phyloP scores from a whole-genome alignment of 2,113 vertebrate genomes.

The Embiotoca jacksoni region DNA sequence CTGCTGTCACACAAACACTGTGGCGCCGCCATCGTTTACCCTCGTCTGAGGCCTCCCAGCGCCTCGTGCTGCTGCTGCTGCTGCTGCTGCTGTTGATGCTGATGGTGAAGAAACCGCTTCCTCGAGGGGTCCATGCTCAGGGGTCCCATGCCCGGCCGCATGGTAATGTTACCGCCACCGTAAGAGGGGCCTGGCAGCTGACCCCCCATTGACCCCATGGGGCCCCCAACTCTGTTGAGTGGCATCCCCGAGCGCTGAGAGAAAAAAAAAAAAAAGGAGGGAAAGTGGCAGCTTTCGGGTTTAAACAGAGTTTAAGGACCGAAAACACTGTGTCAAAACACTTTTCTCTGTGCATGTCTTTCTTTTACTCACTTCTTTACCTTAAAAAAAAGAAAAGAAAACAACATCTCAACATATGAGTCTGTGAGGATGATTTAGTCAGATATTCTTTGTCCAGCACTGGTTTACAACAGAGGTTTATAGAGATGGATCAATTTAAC shows the following conservation, averaged over 20 bases:
- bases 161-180: conserved; percentile 85
- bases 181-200: conserved; percentile 89
- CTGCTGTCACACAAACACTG: conserved; percentile 22
- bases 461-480: too few relatives aligned
- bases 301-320: neutral
- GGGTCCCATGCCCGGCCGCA: conserved; percentile 91
- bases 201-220: conserved; percentile 88
- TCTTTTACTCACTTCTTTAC: too few relatives aligned
- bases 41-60: conserved; percentile 87
- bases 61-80: conserved; percentile 84
- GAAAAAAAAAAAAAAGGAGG: conserved; percentile 27
- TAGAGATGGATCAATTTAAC: too few relatives aligned
- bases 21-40: conserved; percentile 84
- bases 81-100: conserved; percentile 75
- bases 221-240: conserved; percentile 85
- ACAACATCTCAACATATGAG: too few relatives aligned
- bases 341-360: neutral
- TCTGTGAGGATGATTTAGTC: too few relatives aligned
- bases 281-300: neutral
- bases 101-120: conserved; percentile 92
- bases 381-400: too few relatives aligned
- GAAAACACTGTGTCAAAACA: neutral
- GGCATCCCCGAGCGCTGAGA: conserved; percentile 90
- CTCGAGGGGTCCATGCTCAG: conserved; percentile 91
- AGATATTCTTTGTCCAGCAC: too few relatives aligned